A percentile compares a stretch with the other conserved stretches of the same genome.
phyloP scores from a whole-genome alignment of 2,113 vertebrate genomes.

The Elgaria multicarinata region DNA sequence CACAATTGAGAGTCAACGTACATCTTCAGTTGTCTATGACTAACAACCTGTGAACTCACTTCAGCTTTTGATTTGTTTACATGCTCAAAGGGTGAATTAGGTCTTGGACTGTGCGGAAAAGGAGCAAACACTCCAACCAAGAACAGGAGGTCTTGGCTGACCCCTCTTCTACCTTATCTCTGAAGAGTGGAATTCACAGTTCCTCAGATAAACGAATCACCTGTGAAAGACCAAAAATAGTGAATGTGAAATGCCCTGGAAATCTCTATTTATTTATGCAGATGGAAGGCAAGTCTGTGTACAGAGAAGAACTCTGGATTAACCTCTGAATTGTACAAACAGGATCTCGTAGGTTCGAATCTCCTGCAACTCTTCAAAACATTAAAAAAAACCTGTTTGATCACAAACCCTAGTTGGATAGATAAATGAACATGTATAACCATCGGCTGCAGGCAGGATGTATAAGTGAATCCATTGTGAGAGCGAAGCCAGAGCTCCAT shows the following conservation, averaged over 20 bases:
- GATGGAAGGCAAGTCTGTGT: background rate
- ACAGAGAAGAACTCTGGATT: background rate
- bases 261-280: background rate
- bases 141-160: background rate
- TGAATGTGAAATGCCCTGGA: background rate
- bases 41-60: background rate
- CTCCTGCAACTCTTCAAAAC: background rate
- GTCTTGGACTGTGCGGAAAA: background rate
- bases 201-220: background rate
- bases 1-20: background rate
- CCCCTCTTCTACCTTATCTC: background rate
- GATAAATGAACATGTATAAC: background rate
- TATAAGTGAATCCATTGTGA: too few relatives aligned
- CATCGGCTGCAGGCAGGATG: background rate
- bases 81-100: background rate
- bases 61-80: background rate
- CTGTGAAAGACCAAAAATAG: background rate
- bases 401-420: background rate
- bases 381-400: background rate
- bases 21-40: background rate
- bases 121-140: background rate
- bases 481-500: background rate
- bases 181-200: background rate
- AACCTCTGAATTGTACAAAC: background rate
- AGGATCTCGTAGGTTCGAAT: background rate